Percentiles rank a stretch among this genome's conserved stretches.
phyloP scores from a whole-genome alignment of 2,113 vertebrate species.

The Gavia stellata region DNA sequence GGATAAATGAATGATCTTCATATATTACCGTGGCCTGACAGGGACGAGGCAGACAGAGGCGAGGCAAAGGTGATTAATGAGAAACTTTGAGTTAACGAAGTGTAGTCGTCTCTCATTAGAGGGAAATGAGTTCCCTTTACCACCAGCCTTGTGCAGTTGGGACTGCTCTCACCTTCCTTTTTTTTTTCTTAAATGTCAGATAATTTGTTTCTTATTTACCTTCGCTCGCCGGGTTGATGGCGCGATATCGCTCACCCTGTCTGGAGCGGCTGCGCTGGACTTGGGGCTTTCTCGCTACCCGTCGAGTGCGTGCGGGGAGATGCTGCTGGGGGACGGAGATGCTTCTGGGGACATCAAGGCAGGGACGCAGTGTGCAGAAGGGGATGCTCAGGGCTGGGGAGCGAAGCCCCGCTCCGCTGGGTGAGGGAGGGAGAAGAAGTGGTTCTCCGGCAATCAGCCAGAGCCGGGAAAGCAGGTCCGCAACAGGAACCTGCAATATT shows the following conservation, averaged over 20 bases:
- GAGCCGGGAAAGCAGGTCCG: background rate
- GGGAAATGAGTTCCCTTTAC: background rate
- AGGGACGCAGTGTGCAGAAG: background rate
- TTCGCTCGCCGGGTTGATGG: background rate
- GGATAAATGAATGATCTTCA: constrained; percentile 55
- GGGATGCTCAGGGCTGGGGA: background rate
- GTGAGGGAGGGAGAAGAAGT: background rate
- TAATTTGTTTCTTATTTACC: background rate
- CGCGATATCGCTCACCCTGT: accelerated
- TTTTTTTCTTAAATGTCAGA: background rate
- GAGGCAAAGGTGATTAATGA: constrained; percentile 41
- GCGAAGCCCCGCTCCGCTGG: background rate
- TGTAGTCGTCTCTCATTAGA: background rate
- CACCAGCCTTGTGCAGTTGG: background rate
- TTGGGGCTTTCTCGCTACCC: background rate
- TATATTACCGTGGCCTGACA: constrained; percentile 53
- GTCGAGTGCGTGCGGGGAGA: accelerated
- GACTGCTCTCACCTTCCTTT: accelerated
- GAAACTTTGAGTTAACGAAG: constrained; percentile 27
- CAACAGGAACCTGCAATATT: constrained; percentile 13
- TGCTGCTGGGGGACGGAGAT: background rate
- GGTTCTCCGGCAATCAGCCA: background rate
- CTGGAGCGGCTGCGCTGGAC: accelerated
- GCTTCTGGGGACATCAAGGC: background rate
- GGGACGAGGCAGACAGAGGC: constrained; percentile 18